Evolutionary conservation across 2,888 invertebrate species (phyloP).

Genomic region (Tipula lateralis): DNA sequence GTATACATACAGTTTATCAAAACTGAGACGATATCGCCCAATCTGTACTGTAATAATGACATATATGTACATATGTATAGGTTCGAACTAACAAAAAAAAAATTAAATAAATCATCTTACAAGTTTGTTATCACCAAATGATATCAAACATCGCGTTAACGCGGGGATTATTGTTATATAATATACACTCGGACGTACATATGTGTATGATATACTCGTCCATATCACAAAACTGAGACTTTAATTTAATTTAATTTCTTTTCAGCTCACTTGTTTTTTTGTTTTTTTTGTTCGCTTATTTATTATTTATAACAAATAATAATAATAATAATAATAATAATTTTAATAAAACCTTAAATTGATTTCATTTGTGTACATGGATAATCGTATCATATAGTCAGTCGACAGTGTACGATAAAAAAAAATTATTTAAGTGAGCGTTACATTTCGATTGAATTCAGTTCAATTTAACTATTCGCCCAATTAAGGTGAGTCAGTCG

Average conservation of each 20-base stretch:
- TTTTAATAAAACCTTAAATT: constrained; percentile 4
- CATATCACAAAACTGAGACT: neutral
- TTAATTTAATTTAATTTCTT: constrained; percentile 9
- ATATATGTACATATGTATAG: neutral
- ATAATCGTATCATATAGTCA: neutral
- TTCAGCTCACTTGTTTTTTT: neutral
- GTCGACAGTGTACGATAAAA: neutral
- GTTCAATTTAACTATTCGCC: neutral
- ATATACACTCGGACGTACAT: neutral
- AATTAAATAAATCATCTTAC: neutral
- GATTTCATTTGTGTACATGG: neutral
- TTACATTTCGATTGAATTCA: neutral
- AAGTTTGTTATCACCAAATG: neutral
- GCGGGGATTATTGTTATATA: constrained; percentile 4
- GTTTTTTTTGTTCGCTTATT: neutral
- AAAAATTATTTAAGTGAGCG: neutral
- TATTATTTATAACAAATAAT: neutral
- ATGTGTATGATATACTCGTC: neutral
- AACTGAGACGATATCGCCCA: neutral
- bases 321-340: neutral
- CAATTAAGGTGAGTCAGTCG: constrained; percentile 14
- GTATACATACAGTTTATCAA: neutral
- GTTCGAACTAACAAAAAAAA: neutral
- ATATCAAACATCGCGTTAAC: neutral
- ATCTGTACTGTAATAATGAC: neutral